These are phyloP conservation scores for Pomacea canaliculata DNA, from an alignment of 2,888 invertebrate genomes.

Conservation along the genomic window DNA sequence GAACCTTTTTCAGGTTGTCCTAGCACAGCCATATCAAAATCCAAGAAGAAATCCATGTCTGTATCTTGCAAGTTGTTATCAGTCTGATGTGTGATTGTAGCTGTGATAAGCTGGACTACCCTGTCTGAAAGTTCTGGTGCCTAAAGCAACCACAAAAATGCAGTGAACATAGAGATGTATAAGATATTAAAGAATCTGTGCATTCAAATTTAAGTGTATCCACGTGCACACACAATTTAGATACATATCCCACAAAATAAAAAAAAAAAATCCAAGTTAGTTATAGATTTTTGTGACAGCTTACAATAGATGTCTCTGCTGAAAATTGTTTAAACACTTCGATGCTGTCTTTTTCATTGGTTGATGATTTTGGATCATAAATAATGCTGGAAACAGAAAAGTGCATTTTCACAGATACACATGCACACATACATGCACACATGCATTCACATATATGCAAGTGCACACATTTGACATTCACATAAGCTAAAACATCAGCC, in stretches of 20 bases:
- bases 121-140: background rate
- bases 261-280: background rate
- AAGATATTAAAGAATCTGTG: too few species aligned
- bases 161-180: too few species aligned
- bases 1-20: conserved; percentile 72
- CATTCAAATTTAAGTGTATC: too few species aligned
- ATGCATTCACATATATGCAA: background rate
- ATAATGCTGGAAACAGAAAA: conserved; percentile 54
- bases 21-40: conserved; percentile 76
- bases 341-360: conserved; percentile 74
- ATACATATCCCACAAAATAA: too few species aligned
- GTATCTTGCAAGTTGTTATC: conserved; percentile 73
- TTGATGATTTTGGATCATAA: conserved; percentile 74
- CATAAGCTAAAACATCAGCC: too few species aligned
- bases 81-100: conserved; percentile 74
- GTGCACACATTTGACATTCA: too few species aligned
- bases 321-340: conserved; percentile 74
- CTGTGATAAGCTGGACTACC: conserved; percentile 70
- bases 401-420: background rate
- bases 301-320: conserved; percentile 65
- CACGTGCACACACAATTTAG: too few species aligned
- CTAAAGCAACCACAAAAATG: too few species aligned
- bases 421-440: background rate
- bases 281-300: background rate
- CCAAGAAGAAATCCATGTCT: conserved; percentile 76